Conservation (phyloP, 2,113 vertebrate genomes). For the Megalops atlanticus region DNA sequence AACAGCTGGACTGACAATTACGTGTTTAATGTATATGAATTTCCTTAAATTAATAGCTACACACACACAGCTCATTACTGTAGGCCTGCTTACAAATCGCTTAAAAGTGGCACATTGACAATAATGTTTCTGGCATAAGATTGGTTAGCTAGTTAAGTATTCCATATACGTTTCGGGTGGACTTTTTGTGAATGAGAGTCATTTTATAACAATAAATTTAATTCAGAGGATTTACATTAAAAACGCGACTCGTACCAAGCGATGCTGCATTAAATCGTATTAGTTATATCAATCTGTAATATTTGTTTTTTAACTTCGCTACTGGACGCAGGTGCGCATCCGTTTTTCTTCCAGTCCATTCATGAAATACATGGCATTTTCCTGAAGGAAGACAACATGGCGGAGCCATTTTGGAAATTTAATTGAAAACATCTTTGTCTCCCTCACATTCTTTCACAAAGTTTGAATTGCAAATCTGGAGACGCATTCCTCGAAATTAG, state of each 20-base stretch:
- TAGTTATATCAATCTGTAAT: neutral
- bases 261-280: neutral
- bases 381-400: conserved; percentile 76
- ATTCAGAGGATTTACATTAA: neutral
- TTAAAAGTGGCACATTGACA: too few species aligned
- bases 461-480: neutral
- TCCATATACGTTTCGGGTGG: conserved; percentile 29
- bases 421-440: conserved; percentile 80
- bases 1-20: too few species aligned
- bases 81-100: too few species aligned
- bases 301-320: neutral
- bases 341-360: conserved; percentile 72
- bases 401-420: conserved; percentile 86
- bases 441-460: conserved; percentile 20
- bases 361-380: conserved; percentile 73
- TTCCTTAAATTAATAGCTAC: too few species aligned
- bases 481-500: neutral
- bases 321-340: conserved; percentile 10
- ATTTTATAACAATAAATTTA: neutral
- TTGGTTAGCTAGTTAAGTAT: neutral
- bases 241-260: neutral
- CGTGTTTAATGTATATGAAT: too few species aligned
- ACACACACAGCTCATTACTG: too few species aligned
- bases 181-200: conserved; percentile 69
- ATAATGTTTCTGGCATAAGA: neutral